Percentiles rank a stretch among this genome's conserved stretches.
Conservation (phyloP, 2,113 vertebrate genomes). For the Mormyrus iriodes region DNA sequence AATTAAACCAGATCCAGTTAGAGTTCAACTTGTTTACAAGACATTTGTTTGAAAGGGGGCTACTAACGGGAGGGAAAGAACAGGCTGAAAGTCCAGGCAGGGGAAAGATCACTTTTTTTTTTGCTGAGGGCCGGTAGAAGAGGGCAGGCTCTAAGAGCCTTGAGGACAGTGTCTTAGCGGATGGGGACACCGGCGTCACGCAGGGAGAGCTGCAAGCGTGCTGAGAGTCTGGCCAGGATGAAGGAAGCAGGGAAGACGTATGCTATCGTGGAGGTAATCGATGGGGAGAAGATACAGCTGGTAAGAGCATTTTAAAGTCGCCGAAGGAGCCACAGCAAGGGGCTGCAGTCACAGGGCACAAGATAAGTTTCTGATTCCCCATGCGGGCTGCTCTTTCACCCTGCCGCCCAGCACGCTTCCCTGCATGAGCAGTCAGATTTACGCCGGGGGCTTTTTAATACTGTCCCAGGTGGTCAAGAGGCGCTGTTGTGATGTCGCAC, state of each 20-base stretch:
- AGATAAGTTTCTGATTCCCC: neutral
- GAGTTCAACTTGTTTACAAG: conserved; percentile 75
- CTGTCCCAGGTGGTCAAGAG: neutral
- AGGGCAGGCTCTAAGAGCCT: conserved; percentile 33
- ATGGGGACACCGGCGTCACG: neutral
- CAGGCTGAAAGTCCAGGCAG: conserved; percentile 72
- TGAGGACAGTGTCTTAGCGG: conserved; percentile 45
- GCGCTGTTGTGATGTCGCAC: neutral
- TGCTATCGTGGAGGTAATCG: conserved; percentile 67
- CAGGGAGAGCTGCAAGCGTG: conserved; percentile 11
- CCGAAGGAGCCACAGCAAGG: neutral
- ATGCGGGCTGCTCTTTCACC: neutral
- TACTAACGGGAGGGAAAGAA: conserved; percentile 47
- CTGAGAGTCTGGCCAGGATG: conserved; percentile 48
- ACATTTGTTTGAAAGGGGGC: conserved; percentile 41
- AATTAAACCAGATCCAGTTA: conserved; percentile 68
- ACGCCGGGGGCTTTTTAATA: neutral
- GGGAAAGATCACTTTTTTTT: conserved; percentile 67
- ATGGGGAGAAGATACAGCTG: conserved; percentile 69
- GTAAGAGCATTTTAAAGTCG: conserved; percentile 49
- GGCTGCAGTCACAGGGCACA: neutral
- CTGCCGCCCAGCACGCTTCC: neutral
- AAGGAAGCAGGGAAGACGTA: conserved; percentile 65
- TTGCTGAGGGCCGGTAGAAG: conserved; percentile 47
- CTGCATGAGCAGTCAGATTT: neutral